Base-by-base conservation (phyloP, 2,888 invertebrate genomes). In the Amblyjoppa proteus region DNA sequence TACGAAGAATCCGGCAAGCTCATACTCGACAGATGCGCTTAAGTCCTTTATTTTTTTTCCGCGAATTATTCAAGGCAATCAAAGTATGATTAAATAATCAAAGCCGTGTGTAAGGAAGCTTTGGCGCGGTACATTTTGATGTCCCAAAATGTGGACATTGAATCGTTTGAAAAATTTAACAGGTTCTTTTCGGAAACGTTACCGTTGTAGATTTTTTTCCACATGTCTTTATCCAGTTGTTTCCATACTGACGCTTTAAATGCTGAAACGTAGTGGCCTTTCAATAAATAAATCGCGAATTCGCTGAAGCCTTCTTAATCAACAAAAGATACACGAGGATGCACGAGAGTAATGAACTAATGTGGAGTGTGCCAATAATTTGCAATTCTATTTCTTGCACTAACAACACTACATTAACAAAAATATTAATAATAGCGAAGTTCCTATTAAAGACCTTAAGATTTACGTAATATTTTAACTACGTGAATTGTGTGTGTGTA, bases 1-100 rank as follows among this genome's bases (percentile, higher is more conserved):
- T 97, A 97, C 93, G 97, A 97, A 86, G 97, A 97, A 92, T 95
- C 95, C 20, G 97, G 97, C 9, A 96, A 96, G 91, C 92, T 94
- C 49, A 93, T 95, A 77, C 92, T 94, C 51, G 94, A 94, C 81
- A 88, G 91, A 85, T 92, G 92, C 88, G 90, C 91, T 76, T 92
- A 81, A 88, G 38, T 25, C 16, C 25, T 31, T 61, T 16, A 13
- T 34, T 64, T 61, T 28, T 28, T 13, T 28, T 4, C 28, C 25
- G 28, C 61, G 51, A 68, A 75, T 61, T 11, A 64, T 49, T 66
- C 68, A n/a, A 28, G 28, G 31, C 66, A 70, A 77, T 49, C 41
- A 41, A 58, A 70, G 11, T 56, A 31, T 61, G 53, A 68, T 38
- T 31, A 75, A 58, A 85, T 73, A 71, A 81, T 79, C 81, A 76